These are phyloP conservation scores for Brenthis daphne DNA, from an alignment of 2,888 invertebrate genomes.

Conservation along the genomic window DNA sequence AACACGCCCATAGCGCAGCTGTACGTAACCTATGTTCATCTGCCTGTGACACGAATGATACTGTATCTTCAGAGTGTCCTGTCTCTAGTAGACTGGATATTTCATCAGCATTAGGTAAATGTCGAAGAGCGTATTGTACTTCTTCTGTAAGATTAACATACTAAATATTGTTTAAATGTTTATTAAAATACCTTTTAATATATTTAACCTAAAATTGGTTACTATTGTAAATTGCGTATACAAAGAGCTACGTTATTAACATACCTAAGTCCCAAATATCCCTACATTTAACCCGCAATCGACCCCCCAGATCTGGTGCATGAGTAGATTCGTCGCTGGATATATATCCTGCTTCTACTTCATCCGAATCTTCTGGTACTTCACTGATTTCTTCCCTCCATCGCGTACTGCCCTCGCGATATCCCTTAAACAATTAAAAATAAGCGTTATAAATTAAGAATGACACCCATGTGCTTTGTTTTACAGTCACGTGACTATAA, in stretches of 20 bases:
- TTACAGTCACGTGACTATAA: too few relatives aligned
- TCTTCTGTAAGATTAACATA: constrained; percentile 57
- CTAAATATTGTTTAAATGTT: neutral
- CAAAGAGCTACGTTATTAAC: neutral
- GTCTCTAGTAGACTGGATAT: constrained; percentile 65
- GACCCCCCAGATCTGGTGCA: constrained; percentile 72
- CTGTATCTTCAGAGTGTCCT: constrained; percentile 70
- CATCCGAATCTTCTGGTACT: constrained; percentile 68
- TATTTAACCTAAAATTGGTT: neutral
- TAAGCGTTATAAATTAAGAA: too few relatives aligned
- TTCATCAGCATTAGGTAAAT: constrained; percentile 74
- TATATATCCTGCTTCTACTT: constrained; percentile 70
- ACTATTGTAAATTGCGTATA: neutral
- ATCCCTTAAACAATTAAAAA: constrained; percentile 50
- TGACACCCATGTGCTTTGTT: too few relatives aligned
- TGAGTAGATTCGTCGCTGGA: constrained; percentile 82
- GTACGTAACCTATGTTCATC: constrained; percentile 69
- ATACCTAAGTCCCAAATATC: constrained; percentile 77
- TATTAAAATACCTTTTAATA: neutral
- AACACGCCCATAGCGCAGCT: constrained; percentile 83
- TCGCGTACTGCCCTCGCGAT: constrained; percentile 63
- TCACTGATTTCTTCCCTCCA: constrained; percentile 72
- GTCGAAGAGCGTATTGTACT: constrained; percentile 61
- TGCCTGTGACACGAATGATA: constrained; percentile 56
- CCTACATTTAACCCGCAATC: constrained; percentile 67